phyloP scores from a whole-genome alignment of 2,888 invertebrate species.

The Osmoderma eremita region DNA sequence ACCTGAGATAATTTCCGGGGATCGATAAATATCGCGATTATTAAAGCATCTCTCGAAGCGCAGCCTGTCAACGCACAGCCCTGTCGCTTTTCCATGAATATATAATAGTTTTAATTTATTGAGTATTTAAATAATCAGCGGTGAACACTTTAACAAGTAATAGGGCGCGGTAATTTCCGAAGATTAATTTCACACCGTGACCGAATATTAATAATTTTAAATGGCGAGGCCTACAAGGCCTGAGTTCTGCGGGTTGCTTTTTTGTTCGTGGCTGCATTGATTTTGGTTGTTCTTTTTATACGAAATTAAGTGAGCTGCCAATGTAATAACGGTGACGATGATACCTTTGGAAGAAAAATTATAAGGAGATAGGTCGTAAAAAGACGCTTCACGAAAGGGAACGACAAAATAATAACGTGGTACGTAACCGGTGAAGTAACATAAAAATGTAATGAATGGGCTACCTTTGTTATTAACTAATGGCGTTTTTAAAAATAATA shows the following conservation, averaged over 20 bases:
- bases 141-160: conserved; percentile 43
- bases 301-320: conserved; percentile 7
- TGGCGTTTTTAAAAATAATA: too few relatives aligned
- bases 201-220: conserved; percentile 40
- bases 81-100: conserved; percentile 42
- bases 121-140: conserved; percentile 45
- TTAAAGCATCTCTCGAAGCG: conserved; percentile 16
- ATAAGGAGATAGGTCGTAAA: background rate
- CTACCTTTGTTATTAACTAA: too few relatives aligned
- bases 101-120: conserved; percentile 46
- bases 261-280: background rate
- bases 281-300: background rate
- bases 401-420: too few relatives aligned
- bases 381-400: too few relatives aligned
- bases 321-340: conserved; percentile 1
- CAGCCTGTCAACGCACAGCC: conserved; percentile 16
- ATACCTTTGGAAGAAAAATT: conserved; percentile 4
- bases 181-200: conserved; percentile 40
- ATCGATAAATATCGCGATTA: conserved; percentile 43
- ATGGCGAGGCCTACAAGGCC: background rate
- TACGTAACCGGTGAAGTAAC: too few relatives aligned
- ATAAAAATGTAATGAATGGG: too few relatives aligned
- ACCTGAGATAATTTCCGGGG: conserved; percentile 35
- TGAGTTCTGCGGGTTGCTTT: background rate
- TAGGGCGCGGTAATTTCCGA: conserved; percentile 42